phyloP scores from a whole-genome alignment of 2,113 vertebrate species.

The Ciconia boyciana region DNA sequence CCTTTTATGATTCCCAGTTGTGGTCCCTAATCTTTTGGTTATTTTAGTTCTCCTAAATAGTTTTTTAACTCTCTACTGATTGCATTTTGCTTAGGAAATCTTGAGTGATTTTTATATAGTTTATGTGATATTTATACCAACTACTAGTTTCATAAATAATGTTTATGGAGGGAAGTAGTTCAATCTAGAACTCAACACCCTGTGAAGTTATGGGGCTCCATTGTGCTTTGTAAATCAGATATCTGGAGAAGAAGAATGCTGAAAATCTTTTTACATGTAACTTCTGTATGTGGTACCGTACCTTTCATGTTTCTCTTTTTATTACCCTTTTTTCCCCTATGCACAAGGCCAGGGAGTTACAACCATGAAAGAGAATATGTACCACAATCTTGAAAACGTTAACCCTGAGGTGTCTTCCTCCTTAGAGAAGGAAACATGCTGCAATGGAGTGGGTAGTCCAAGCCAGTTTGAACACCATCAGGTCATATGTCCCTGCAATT shows the following conservation, averaged over 20 bases:
- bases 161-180: neutral
- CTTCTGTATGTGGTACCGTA: neutral
- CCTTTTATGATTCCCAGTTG: neutral
- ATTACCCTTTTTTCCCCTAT: neutral
- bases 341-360: neutral
- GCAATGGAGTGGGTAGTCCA: neutral
- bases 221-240: neutral
- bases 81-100: neutral
- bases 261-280: neutral
- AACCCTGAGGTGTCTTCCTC: neutral
- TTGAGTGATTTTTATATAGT: neutral
- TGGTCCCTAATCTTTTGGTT: neutral
- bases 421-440: neutral
- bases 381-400: neutral
- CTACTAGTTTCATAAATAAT: neutral
- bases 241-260: neutral
- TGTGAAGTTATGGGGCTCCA: neutral
- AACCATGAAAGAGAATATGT: neutral
- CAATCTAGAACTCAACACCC: neutral
- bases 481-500: neutral
- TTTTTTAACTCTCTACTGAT: neutral
- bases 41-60: neutral
- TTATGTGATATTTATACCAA: neutral
- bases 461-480: neutral
- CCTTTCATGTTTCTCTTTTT: neutral